Evolutionary conservation across 2,113 vertebrate genomes (phyloP).

Genomic region (Microcebus tavaratra): DNA sequence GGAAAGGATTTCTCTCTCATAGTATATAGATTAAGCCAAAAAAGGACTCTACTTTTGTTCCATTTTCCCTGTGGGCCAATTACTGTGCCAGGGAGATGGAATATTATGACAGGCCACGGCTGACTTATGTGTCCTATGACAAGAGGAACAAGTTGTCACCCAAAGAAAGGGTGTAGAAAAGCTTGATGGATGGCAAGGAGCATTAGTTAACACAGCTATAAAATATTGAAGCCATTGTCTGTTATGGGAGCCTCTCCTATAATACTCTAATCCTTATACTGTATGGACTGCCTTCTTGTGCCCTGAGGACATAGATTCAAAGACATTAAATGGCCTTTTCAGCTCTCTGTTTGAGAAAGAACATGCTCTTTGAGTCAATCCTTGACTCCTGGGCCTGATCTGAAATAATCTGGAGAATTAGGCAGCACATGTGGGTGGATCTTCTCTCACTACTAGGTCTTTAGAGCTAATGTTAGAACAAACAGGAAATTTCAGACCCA

Average conservation of each 20-base stretch:
- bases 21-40: neutral
- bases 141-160: neutral
- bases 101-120: neutral
- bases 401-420: constrained; percentile 18
- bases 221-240: neutral
- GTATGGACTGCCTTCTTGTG: neutral
- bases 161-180: neutral
- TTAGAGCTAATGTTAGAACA: neutral
- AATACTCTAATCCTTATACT: neutral
- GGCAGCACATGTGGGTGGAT: neutral
- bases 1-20: neutral
- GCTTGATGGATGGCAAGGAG: neutral
- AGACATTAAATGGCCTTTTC: neutral
- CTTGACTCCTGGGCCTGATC: neutral
- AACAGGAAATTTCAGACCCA: constrained; percentile 40
- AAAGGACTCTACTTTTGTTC: neutral
- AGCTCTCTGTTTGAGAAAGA: constrained; percentile 2
- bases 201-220: neutral
- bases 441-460: neutral
- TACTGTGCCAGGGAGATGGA: neutral
- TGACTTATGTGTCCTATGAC: neutral
- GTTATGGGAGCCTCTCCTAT: neutral
- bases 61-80: neutral
- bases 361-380: neutral
- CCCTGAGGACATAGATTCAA: neutral